Base-by-base conservation (phyloP, 2,888 invertebrate genomes). In the Lithophane socia region DNA sequence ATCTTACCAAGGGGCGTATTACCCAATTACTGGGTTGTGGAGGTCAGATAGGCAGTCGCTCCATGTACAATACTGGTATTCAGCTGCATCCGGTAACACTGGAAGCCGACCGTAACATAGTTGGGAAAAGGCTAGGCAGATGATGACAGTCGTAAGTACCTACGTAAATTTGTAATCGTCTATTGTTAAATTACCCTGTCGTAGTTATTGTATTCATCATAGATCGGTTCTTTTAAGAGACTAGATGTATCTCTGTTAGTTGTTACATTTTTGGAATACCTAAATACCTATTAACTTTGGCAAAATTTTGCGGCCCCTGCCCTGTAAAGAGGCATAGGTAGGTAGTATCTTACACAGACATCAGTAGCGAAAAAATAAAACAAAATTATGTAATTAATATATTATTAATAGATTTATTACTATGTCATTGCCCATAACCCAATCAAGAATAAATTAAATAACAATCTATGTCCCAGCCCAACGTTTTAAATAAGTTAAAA, bases 341-440 rank as follows among this genome's bases (percentile, higher is more conserved):
- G 42, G 12, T 42, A 42, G 8, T 5, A 37, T 37, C 47, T 47
- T 47, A 47, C 18, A 52, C 9, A 52, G 7, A 49, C 29, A 29
- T 47, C 68, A 44, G n/a, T 18, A 5, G n/a, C 24, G 16, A 42
- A 21, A 16, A 54, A 79, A 74, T 67, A 49, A 81, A 68, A 81
- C 75, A 3, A 68, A 37, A 21, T 4, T 13, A n/a, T 21, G 21
- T 52, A 63, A 47, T 37, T 64, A 73, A 73, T 75, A 65, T 29
- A 29, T 29, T 29, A 29, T 61, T 71, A 70, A 77, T 47, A 79
- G 29, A 77, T 88, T 70, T 80, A 82, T 80, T 84, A 80, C 29
- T 47, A 82, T 77, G 49, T 77, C 78, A 85, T 87, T 82, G 56
- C 52, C 78, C 80, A 75, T 68, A 82, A 42, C 79, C 79, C 74